Base-by-base conservation (phyloP, 2,888 invertebrate genomes). In the Lasioglossum calceatum region DNA sequence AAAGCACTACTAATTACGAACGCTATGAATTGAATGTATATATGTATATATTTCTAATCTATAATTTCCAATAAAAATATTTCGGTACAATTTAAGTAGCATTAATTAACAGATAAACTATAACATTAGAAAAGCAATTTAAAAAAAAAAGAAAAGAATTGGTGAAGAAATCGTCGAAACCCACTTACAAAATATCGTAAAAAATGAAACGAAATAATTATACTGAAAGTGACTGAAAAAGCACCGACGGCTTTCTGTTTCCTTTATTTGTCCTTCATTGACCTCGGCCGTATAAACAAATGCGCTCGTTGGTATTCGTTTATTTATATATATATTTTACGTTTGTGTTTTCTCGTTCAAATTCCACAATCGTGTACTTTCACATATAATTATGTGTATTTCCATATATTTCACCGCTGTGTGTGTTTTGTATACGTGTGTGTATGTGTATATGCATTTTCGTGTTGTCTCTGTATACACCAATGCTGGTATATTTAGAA, bases 371-470 rank as follows among this genome's bases (percentile, higher is more conserved):
- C 19, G 75, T 79, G 76, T 84, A 84, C 77, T 85, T 85, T 84
- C 73, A 79, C 76, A 85, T 83, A 83, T 82, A 82, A 47, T 82
- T 75, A 71, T 42, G 74, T 78, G 74, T 84, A 71, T 58, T 82
- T 27, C 67, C 77, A 82, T 84, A 77, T 79, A 74, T 77, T 77
- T 75, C 58, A 58, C 75, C 79, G 23, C 73, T 71, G 71, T 67
- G 73, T 79, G 72, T 83, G 71, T 58, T 88, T 70, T 89, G 73
- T 85, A 58, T 92, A 76, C 85, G 76, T 90, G 61, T 92, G 72
- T 92, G 72, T 91, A 54, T 89, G 78, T 85, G 58, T 81, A 72
- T 78, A 81, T 84, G 67, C 81, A 74, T 85, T 71, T 75, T 54
- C 27, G 32, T 47, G 32, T 50, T 58, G n/a, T 14, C 32, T 73